phyloP scores from a whole-genome alignment of 2,113 vertebrate species.

The Struthidea cinerea region DNA sequence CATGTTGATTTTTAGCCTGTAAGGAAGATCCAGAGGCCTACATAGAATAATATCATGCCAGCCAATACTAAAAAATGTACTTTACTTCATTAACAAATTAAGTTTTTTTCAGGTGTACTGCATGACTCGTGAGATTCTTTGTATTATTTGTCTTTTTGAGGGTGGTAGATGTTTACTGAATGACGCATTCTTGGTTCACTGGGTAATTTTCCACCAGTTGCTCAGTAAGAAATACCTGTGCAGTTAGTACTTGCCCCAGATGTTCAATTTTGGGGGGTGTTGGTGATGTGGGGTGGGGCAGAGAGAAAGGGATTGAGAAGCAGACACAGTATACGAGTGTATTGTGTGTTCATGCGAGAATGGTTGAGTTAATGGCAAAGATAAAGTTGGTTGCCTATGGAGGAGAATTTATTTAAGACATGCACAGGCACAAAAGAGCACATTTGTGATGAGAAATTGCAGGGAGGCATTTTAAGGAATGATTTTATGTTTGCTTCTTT shows the following conservation, averaged over 20 bases:
- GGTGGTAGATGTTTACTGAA: neutral
- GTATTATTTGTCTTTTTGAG: neutral
- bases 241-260: neutral
- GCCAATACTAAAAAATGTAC: neutral
- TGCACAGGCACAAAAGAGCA: neutral
- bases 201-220: neutral
- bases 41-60: neutral
- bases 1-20: neutral
- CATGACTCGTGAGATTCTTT: neutral
- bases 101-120: neutral
- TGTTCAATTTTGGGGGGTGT: neutral
- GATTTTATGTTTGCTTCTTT: neutral
- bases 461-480: neutral
- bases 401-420: neutral
- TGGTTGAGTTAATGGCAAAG: neutral
- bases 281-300: neutral
- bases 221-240: neutral
- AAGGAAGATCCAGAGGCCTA: neutral
- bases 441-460: neutral
- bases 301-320: neutral
- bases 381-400: neutral
- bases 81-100: neutral
- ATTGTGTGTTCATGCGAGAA: neutral
- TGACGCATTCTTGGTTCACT: neutral
- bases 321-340: neutral